Evolutionary conservation across 2,888 invertebrate genomes (phyloP).

Genomic region (Epicampocera succincta): DNA sequence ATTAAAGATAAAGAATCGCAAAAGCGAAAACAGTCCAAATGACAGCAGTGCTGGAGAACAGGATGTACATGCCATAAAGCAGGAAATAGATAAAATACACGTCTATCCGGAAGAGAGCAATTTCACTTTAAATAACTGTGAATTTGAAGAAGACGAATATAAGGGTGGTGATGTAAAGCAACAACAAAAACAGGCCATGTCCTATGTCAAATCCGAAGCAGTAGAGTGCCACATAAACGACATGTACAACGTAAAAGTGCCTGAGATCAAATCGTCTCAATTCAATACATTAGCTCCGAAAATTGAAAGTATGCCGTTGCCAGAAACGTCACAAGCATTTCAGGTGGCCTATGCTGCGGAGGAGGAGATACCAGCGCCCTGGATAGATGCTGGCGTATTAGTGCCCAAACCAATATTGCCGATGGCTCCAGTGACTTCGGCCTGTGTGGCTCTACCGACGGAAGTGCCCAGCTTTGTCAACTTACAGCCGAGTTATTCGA

Average conservation of each 20-base stretch:
- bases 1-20: conserved; percentile 54
- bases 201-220: conserved; percentile 70
- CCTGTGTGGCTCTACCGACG: conserved; percentile 80
- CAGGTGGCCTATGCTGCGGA: conserved; percentile 89
- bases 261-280: conserved; percentile 57
- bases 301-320: conserved; percentile 72
- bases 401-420: conserved; percentile 84
- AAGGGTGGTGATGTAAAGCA: conserved; percentile 18
- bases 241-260: conserved; percentile 53
- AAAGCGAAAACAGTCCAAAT: conserved; percentile 45
- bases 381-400: conserved; percentile 88
- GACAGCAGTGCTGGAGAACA: conserved; percentile 10
- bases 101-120: conserved; percentile 49
- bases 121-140: conserved; percentile 55
- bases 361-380: conserved; percentile 88
- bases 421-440: conserved; percentile 84
- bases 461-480: conserved; percentile 81
- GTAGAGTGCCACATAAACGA: conserved; percentile 64
- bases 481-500: conserved; percentile 75
- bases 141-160: conserved; percentile 43
- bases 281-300: conserved; percentile 67
- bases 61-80: conserved; percentile 36
- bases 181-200: not conserved
- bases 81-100: conserved; percentile 38
- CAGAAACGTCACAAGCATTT: conserved; percentile 84